Evolutionary conservation across 2,113 vertebrate genomes (phyloP), one percentile per base, ranked within the genome.

Genomic region (Scolopax mira): DNA sequence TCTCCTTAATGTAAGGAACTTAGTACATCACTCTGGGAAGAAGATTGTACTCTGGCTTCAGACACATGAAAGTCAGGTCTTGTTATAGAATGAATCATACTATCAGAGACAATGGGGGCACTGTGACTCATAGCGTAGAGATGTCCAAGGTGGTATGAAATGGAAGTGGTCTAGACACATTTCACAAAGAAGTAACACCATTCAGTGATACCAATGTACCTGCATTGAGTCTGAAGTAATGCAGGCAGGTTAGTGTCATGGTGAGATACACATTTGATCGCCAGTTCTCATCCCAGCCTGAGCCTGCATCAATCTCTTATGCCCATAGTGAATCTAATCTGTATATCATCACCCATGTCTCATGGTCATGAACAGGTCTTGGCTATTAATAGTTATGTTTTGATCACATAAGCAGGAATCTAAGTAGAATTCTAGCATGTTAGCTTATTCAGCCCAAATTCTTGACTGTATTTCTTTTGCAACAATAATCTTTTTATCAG

Each of bases 71-170:
- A 52, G 30, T 41, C 31, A 28, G 46, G 23, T 57, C 60, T n/a
- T 41, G 30, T 41, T 31, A 23, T 12, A 7, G 16, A 71, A 14
- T 0, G 0, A 27, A 12, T 51, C 0, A 0, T 27, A 58, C 2
- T 21, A 44, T 30, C 61, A 33, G 77, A 33, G 49, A 6, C 11
- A 25, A 2, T 0, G 2, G 28, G 28, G 31, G 23, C 66, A 67
- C n/a, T 25, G 1, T 25, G 72, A 4, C 52, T 73, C 23, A 3
- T 9, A 48, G n/a, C 12, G 28, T 11, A 24, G 73, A 37, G 37
- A 49, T 23, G 12, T 54, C 39, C n/a, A 48, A 25, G 15, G 42
- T 60, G 30, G 44, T 25, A 37, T 35, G 65, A 48, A 51, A 62
- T 24, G 48, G 60, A 66, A 62, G 28, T 9, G 48, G 7, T 79